Conservation (phyloP, 2,888 invertebrate species). For the Habrosyne pyritoides region DNA sequence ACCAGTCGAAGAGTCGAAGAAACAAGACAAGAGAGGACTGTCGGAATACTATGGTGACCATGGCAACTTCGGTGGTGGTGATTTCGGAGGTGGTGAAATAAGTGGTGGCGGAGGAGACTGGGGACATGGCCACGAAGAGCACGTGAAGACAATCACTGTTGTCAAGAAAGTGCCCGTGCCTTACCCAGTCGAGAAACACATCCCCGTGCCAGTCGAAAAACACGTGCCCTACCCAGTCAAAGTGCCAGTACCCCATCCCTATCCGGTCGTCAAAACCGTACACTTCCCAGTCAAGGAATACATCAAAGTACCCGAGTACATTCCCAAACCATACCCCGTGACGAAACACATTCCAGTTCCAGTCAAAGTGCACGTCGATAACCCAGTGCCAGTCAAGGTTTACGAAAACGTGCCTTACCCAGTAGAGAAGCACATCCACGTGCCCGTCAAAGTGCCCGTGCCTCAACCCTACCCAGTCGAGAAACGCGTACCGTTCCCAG, state of each 20-base stretch:
- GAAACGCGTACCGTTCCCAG: conserved; percentile 86
- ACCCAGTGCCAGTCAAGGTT: conserved; percentile 86
- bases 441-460: conserved; percentile 88
- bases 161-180: conserved; percentile 89
- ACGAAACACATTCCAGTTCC: conserved; percentile 86
- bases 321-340: conserved; percentile 87
- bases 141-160: conserved; percentile 86
- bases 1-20: conserved; percentile 75
- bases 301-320: conserved; percentile 86
- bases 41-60: conserved; percentile 76
- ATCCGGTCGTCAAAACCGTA: conserved; percentile 87
- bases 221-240: conserved; percentile 86
- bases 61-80: conserved; percentile 43
- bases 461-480: conserved; percentile 90
- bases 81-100: conserved; percentile 32
- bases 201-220: conserved; percentile 87
- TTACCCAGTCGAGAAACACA: conserved; percentile 88
- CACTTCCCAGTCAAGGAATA: conserved; percentile 86
- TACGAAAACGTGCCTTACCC: conserved; percentile 87
- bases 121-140: conserved; percentile 63
- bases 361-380: conserved; percentile 86
- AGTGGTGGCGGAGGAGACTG: conserved; percentile 43
- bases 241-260: conserved; percentile 88
- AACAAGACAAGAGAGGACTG: conserved; percentile 83
- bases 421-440: conserved; percentile 87